These are phyloP conservation scores for Phaetusa simplex DNA, from an alignment of 2,113 vertebrate genomes.

Conservation along the genomic window DNA sequence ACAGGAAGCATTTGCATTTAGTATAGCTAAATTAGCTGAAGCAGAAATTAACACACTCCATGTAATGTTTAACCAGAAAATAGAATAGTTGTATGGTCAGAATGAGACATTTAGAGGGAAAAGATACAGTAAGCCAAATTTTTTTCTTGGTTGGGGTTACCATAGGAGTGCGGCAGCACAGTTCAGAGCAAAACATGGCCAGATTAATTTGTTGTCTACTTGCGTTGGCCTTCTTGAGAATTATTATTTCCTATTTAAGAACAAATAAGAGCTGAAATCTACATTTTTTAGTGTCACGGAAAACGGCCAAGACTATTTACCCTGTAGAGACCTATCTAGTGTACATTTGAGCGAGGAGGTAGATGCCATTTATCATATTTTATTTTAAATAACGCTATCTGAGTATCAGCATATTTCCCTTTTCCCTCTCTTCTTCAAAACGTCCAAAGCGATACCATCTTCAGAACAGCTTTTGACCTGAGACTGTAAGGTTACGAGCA, in stretches of 20 bases:
- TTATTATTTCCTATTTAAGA: background rate
- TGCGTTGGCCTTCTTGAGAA: background rate
- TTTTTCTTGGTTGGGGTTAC: background rate
- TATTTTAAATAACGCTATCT: background rate
- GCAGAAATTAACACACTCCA: slow-evolving; percentile 41
- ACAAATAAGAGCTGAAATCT: background rate
- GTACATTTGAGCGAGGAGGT: background rate
- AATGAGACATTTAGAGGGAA: slow-evolving; percentile 2
- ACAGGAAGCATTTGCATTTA: slow-evolving; percentile 70
- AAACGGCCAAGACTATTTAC: background rate
- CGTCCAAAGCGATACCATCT: background rate
- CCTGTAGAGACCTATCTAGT: background rate
- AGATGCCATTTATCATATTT: background rate
- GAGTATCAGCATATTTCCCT: background rate
- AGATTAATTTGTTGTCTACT: background rate
- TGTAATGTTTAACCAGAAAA: slow-evolving; percentile 59
- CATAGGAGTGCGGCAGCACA: background rate
- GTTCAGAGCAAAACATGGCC: background rate
- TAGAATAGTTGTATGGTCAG: background rate
- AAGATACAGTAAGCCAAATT: background rate
- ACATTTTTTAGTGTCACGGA: background rate
- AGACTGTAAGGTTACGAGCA: background rate
- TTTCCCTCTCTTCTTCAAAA: background rate
- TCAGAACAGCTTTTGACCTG: background rate
- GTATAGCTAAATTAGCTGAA: slow-evolving; percentile 48